These are phyloP conservation scores for Momotus momota DNA, from an alignment of 2,797 vertebrate genomes.

Conservation along the genomic window DNA sequence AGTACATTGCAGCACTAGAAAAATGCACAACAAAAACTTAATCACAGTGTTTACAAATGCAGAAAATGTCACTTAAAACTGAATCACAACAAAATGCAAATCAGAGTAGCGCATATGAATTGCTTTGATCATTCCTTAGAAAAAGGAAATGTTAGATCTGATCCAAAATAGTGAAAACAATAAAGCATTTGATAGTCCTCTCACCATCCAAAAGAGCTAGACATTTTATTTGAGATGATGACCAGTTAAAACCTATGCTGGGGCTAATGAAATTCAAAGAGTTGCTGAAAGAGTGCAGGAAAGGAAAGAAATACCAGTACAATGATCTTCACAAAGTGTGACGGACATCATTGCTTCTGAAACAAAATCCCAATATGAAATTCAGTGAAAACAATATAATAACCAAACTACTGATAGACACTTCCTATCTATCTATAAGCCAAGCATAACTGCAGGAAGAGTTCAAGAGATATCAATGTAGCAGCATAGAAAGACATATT, in stretches of 20 bases:
- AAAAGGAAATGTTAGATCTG: background rate
- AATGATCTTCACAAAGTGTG: background rate
- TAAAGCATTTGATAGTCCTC: background rate
- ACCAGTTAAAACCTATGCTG: background rate
- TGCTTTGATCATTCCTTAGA: constrained; percentile 35
- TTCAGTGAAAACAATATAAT: background rate
- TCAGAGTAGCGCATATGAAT: background rate
- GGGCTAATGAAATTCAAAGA: background rate
- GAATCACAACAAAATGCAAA: constrained; percentile 61
- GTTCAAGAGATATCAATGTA: background rate
- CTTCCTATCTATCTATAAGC: background rate
- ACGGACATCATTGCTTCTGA: background rate
- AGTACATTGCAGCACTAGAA: background rate
- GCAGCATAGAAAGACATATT: background rate
- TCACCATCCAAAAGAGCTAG: background rate
- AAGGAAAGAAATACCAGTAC: background rate
- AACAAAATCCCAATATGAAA: background rate
- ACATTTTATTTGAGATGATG: background rate
- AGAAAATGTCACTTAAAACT: constrained; percentile 28
- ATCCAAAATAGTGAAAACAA: background rate
- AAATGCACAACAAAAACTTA: constrained; percentile 32
- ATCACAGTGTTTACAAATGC: constrained; percentile 39
- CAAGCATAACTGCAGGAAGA: background rate
- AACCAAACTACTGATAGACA: background rate
- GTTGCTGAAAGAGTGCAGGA: background rate